A percentile compares a stretch with the other conserved stretches of the same genome.
Evolutionary conservation across 2,888 invertebrate species (phyloP).

Genomic region (Tineola bisselliella): DNA sequence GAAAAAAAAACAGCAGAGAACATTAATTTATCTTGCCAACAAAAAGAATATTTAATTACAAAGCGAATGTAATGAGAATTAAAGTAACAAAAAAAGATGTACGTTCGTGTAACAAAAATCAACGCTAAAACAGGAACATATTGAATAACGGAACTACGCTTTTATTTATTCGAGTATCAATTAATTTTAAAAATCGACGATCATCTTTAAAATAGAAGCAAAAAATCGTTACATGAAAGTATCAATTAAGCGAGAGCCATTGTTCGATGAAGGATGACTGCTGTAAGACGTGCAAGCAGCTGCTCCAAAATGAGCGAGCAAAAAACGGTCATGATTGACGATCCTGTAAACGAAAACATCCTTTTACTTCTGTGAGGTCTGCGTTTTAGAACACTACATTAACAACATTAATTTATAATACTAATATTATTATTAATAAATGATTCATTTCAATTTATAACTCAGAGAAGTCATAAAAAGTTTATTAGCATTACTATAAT

Average conservation of each 20-base stretch:
- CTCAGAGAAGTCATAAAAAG: too few relatives aligned
- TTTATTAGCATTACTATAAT: too few relatives aligned
- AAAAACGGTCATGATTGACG: slow-evolving; percentile 9
- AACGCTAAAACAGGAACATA: slow-evolving; percentile 27
- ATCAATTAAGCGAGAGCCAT: slow-evolving; percentile 32
- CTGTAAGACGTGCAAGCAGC: neutral
- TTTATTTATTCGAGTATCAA: slow-evolving; percentile 38
- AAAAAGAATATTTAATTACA: slow-evolving; percentile 7
- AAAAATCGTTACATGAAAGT: slow-evolving; percentile 31
- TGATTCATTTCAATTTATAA: too few relatives aligned
- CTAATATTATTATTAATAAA: too few relatives aligned
- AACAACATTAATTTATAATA: neutral
- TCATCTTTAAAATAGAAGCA: slow-evolving; percentile 21
- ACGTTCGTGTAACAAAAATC: neutral
- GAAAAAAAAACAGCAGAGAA: neutral
- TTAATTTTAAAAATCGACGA: slow-evolving; percentile 31
- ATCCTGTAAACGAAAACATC: slow-evolving; percentile 6
- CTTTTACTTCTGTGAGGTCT: neutral
- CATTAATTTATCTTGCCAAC: neutral
- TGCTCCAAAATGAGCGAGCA: neutral
- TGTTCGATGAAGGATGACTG: slow-evolving; percentile 16
- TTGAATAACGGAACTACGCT: slow-evolving; percentile 34
- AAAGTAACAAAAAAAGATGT: neutral
- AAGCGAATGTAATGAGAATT: slow-evolving; percentile 8
- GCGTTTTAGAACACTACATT: neutral